A percentile compares a stretch with the other conserved stretches of the same genome.
phyloP scores from a whole-genome alignment of 2,797 vertebrate species.

The Siniperca scherzeri region DNA sequence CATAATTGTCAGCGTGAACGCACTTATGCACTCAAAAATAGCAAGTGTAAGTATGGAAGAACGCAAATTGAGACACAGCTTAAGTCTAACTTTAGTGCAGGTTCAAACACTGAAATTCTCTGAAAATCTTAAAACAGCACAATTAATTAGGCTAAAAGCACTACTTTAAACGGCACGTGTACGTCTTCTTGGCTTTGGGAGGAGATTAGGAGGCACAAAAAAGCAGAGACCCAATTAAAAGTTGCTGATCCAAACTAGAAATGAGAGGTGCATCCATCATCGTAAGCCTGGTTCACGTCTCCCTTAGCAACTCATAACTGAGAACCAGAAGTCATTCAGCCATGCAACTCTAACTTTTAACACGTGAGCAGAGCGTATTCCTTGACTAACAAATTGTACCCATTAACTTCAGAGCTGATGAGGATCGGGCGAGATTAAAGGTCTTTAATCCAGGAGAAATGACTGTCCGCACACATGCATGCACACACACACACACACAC shows the following conservation, averaged over 20 bases:
- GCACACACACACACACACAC: conserved; percentile 21
- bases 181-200: conserved; percentile 51
- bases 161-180: conserved; percentile 20
- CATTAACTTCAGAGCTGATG: conserved; percentile 70
- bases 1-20: no score
- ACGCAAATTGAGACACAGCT: no score
- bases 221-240: conserved; percentile 73
- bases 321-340: conserved; percentile 38
- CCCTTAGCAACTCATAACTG: conserved; percentile 25
- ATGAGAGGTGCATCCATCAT: conserved; percentile 73
- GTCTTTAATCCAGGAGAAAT: conserved; percentile 71
- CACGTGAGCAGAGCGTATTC: conserved; percentile 46
- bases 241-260: conserved; percentile 73
- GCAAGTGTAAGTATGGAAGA: no score
- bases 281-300: conserved; percentile 37
- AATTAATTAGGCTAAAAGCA: conserved; percentile 45
- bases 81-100: not conserved
- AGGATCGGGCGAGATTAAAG: conserved; percentile 74
- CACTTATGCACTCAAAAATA: no score
- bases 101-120: conserved; percentile 19
- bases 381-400: conserved; percentile 57
- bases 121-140: not conserved
- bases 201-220: conserved; percentile 61
- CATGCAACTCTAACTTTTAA: conserved; percentile 41
- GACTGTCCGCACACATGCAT: conserved; percentile 45